Conservation (phyloP, 2,113 vertebrate genomes). For the Solenodon paradoxus region DNA sequence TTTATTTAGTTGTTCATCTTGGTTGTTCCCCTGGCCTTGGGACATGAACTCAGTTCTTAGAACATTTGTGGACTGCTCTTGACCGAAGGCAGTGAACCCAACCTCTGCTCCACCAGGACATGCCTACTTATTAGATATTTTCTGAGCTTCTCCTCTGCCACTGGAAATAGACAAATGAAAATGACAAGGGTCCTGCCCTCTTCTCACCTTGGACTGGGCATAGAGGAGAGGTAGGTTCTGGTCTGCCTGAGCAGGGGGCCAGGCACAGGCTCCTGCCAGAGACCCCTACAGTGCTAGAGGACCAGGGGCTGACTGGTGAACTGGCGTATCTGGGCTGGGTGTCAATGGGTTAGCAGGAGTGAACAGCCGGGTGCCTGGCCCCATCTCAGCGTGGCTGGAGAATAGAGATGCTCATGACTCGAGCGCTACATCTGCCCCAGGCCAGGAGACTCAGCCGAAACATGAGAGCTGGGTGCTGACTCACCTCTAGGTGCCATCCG, state of each 20-base stretch:
- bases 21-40: no score
- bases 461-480: neutral
- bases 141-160: neutral
- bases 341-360: neutral
- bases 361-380: neutral
- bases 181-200: neutral
- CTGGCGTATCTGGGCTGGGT: neutral
- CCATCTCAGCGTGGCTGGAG: neutral
- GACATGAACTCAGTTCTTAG: no score
- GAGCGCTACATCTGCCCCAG: accelerated
- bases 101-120: no score
- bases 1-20: no score
- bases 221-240: neutral
- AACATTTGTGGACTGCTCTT: no score
- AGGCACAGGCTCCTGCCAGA: neutral
- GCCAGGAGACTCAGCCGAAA: neutral
- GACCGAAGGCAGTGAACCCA: no score
- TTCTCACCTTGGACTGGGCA: neutral
- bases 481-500: neutral
- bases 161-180: neutral
- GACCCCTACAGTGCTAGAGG: neutral
- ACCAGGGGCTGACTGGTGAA: neutral
- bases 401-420: neutral
- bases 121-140: neutral
- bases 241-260: neutral